phyloP scores from a whole-genome alignment of 2,113 vertebrate species.

The Diphyllodes magnificus region DNA sequence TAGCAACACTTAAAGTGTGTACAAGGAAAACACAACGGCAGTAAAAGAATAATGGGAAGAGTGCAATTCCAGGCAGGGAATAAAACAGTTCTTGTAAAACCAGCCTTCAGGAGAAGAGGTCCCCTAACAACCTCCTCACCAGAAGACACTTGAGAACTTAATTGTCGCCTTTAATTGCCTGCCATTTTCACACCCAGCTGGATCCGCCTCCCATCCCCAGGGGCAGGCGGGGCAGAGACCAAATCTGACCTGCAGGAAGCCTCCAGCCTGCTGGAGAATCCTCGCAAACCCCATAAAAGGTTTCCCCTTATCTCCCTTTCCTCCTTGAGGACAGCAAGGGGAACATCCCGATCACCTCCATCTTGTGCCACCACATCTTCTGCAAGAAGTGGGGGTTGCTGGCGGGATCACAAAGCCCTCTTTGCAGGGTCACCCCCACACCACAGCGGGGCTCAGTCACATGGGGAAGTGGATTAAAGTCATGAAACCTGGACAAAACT shows the following conservation, averaged over 20 bases:
- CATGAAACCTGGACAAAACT: background rate
- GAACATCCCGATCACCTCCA: background rate
- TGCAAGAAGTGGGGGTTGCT: background rate
- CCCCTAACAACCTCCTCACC: background rate
- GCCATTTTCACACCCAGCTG: background rate
- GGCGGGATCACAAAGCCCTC: background rate
- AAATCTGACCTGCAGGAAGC: background rate
- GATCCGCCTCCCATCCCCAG: background rate
- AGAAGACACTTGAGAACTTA: background rate
- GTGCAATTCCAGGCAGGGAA: background rate
- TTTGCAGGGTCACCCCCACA: too few species aligned
- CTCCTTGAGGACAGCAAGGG: background rate
- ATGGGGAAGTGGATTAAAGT: background rate
- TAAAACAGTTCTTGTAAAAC: background rate
- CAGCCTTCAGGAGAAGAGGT: background rate
- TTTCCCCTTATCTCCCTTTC: background rate
- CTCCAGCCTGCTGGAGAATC: background rate
- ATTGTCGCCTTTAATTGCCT: background rate
- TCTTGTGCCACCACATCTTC: background rate
- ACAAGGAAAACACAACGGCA: background rate
- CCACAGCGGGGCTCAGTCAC: rapidly evolving
- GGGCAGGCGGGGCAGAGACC: background rate
- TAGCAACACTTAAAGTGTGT: background rate
- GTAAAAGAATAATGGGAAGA: background rate
- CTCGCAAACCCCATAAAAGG: background rate